Percentiles rank a stretch among this genome's conserved stretches.
phyloP scores from a whole-genome alignment of 2,888 invertebrate genomes.

The Stramonita haemastoma region DNA sequence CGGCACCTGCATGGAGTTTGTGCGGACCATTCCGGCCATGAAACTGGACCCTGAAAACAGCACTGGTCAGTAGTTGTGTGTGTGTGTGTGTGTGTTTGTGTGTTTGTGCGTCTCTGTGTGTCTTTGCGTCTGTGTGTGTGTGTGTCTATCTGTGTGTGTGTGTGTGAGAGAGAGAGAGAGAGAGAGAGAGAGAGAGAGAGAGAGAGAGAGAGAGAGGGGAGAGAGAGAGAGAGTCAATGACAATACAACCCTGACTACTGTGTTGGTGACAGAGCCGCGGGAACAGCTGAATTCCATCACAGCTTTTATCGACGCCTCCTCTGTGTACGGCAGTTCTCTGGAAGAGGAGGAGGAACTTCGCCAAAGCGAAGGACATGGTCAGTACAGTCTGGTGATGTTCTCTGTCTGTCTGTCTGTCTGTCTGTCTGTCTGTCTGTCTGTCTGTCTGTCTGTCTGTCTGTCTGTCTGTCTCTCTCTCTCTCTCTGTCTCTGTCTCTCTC shows the following conservation, averaged over 20 bases:
- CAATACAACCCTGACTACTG: not conserved
- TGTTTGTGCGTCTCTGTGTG: no score
- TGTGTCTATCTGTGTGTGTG: not conserved
- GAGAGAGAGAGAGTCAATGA: not conserved
- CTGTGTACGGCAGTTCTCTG: conserved; percentile 32
- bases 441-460: no score
- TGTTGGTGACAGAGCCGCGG: conserved; percentile 17
- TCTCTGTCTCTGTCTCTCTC: no score
- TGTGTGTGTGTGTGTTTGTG: no score
- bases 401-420: no score
- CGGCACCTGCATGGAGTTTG: conserved; percentile 38
- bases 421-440: no score
- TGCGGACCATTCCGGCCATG: conserved; percentile 14
- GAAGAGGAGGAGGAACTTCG: conserved; percentile 31
- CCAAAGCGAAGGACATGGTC: conserved; percentile 21
- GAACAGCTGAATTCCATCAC: conserved; percentile 35
- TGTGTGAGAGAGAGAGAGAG: not conserved
- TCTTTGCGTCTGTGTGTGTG: not conserved
- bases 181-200: not conserved
- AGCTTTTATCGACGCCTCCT: conserved; percentile 34
- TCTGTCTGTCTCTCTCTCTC: no score
- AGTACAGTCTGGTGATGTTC: not conserved
- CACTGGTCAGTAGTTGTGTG: not conserved
- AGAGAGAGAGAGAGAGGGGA: not conserved
- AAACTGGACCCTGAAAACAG: not conserved